Evolutionary conservation across 2,888 invertebrate genomes (phyloP).

Genomic region (Gryllus longicercus): DNA sequence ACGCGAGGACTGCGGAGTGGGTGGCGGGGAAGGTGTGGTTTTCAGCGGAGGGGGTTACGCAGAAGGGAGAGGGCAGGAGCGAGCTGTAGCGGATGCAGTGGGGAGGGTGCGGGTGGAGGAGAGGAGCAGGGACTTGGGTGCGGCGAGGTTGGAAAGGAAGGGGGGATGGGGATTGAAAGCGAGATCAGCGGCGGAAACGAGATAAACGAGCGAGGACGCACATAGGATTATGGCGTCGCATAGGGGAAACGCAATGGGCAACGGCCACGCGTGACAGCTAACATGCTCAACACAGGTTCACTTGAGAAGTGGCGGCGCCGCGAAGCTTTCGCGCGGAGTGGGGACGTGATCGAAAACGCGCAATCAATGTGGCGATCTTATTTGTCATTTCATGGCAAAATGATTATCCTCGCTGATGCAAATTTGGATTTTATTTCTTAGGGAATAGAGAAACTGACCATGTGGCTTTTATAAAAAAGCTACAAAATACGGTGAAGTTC

Average conservation of each 20-base stretch:
- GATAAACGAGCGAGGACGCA: slow-evolving; percentile 32
- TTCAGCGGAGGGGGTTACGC: neutral
- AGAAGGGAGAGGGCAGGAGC: neutral
- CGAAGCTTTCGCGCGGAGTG: neutral
- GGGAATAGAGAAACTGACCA: no score
- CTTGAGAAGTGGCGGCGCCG: slow-evolving; percentile 19
- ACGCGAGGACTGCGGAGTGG: neutral
- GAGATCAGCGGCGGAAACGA: slow-evolving; percentile 33
- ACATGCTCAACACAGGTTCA: slow-evolving; percentile 27
- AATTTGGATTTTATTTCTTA: no score
- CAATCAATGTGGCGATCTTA: no score
- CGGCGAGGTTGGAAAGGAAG: slow-evolving; percentile 19
- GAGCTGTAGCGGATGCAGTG: neutral
- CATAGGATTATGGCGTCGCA: slow-evolving; percentile 31
- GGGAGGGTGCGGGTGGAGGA: slow-evolving; percentile 4
- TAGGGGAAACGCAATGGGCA: slow-evolving; percentile 30
- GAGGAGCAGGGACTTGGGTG: neutral
- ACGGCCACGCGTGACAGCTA: slow-evolving; percentile 29
- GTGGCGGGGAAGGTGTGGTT: no score
- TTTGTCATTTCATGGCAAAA: no score
- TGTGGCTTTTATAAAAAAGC: no score
- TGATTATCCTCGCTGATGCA: no score
- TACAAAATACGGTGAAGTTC: no score
- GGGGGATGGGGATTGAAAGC: slow-evolving; percentile 11
- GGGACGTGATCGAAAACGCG: no score